phyloP scores from a whole-genome alignment of 2,797 vertebrate species.

The Tapera naevia region DNA sequence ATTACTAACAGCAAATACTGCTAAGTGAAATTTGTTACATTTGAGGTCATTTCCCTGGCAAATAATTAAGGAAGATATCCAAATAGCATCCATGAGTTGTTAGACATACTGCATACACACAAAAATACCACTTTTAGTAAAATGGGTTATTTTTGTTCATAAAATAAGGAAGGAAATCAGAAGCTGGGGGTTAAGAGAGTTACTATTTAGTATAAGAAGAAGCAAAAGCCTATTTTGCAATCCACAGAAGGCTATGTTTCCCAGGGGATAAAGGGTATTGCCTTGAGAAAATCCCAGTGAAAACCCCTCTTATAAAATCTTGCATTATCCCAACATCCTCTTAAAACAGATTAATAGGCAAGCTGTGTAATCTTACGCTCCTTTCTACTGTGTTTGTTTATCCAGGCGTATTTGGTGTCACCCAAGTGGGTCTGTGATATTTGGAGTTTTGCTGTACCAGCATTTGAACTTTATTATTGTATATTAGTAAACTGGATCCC shows the following conservation, averaged over 20 bases:
- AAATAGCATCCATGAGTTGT: not conserved
- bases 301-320: not conserved
- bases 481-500: not conserved
- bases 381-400: not conserved
- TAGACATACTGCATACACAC: not conserved
- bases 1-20: not conserved
- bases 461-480: not conserved
- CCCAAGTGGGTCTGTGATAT: not conserved
- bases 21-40: not conserved
- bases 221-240: not conserved
- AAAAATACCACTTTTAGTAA: not conserved
- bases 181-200: not conserved
- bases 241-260: not conserved
- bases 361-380: not conserved
- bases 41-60: not conserved
- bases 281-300: not conserved
- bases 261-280: not conserved
- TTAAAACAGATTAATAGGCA: not conserved
- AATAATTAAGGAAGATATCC: not conserved
- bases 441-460: not conserved
- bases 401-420: not conserved
- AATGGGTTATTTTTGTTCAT: not conserved
- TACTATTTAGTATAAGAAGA: not conserved
- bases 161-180: not conserved
- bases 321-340: not conserved